Evolutionary conservation across 2,797 vertebrate species (phyloP).

Genomic region (Loris lydekkerianus): DNA sequence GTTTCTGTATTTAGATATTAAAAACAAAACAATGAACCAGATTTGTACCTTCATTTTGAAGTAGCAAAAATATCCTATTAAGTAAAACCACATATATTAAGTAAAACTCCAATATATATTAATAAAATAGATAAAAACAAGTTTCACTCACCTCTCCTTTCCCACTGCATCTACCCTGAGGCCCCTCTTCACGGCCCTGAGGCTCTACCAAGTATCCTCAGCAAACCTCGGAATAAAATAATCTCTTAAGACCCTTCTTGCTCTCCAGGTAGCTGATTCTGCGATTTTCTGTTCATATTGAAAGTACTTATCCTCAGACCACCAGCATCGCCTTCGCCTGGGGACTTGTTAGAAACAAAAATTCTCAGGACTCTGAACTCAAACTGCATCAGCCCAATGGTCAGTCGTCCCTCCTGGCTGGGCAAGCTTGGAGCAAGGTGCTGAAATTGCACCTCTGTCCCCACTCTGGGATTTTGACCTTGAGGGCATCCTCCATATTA

Average conservation of each 20-base stretch:
- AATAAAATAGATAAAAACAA: neutral
- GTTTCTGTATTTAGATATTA: neutral
- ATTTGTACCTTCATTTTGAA: neutral
- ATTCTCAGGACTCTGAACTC: neutral
- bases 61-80: neutral
- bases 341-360: neutral
- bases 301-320: neutral
- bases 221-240: neutral
- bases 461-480: neutral
- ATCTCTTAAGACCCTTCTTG: neutral
- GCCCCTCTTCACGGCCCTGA: neutral
- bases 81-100: neutral
- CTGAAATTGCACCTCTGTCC: neutral
- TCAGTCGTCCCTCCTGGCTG: neutral
- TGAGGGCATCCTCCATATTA: neutral
- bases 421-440: neutral
- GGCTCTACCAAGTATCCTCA: neutral
- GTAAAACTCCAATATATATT: neutral
- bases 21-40: neutral
- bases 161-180: no score
- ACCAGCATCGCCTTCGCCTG: fast-evolving
- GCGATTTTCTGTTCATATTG: neutral
- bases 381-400: no score
- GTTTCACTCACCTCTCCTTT: neutral
- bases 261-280: neutral